Evolutionary conservation across 2,888 invertebrate species (phyloP).

Genomic region (Spisula solida): DNA sequence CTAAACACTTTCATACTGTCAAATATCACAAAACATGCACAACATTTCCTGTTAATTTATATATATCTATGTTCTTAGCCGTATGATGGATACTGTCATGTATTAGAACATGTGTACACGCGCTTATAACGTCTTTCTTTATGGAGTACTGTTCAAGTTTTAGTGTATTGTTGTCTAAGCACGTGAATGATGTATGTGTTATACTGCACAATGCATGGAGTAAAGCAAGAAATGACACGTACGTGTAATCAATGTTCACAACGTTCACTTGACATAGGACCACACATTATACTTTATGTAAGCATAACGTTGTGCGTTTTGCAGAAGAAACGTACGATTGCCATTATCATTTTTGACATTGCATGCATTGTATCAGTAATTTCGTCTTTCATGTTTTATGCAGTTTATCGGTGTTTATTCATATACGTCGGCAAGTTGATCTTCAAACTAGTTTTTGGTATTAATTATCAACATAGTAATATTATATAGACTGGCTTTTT

Average conservation of each 20-base stretch:
- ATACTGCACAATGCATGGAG: background rate
- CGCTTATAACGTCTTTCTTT: background rate
- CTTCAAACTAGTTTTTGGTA: too few relatives aligned
- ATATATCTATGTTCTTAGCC: background rate
- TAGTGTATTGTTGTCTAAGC: conserved; percentile 4
- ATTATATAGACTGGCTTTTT: too few relatives aligned
- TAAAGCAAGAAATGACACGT: background rate
- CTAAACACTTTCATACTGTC: too few relatives aligned
- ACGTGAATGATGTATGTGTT: background rate
- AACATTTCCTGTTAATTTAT: background rate
- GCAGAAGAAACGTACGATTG: too few relatives aligned
- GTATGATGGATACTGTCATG: background rate
- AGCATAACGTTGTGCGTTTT: background rate
- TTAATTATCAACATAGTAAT: too few relatives aligned
- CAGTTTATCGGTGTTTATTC: too few relatives aligned
- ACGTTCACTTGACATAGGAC: background rate
- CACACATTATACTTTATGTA: background rate
- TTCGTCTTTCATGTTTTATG: too few relatives aligned
- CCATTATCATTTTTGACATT: too few relatives aligned
- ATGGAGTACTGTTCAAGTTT: background rate
- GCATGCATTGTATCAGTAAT: too few relatives aligned
- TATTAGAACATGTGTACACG: background rate
- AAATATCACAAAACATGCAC: background rate
- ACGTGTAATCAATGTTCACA: background rate
- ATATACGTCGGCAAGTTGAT: too few relatives aligned